Evolutionary conservation across 2,113 vertebrate species (phyloP).

Genomic region (Romanogobio albipinnatus): DNA sequence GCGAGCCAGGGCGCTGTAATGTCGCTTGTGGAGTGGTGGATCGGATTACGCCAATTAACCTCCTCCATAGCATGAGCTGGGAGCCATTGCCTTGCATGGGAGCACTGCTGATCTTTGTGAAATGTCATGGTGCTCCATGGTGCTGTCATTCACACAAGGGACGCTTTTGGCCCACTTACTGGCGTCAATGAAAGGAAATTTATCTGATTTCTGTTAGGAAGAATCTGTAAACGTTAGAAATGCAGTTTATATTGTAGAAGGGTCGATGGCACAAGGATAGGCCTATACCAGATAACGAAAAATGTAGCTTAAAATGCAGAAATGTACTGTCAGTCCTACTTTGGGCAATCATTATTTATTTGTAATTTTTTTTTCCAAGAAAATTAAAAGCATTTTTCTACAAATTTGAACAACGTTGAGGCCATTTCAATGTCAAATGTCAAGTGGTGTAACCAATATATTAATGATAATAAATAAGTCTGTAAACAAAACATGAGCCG

Average conservation of each 20-base stretch:
- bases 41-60: slow-evolving; percentile 64
- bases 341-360: no score
- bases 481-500: background rate
- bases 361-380: no score
- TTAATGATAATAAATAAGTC: no score
- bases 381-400: background rate
- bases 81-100: slow-evolving; percentile 68
- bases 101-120: slow-evolving; percentile 47
- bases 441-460: background rate
- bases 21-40: slow-evolving; percentile 63
- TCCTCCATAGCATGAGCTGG: slow-evolving; percentile 73
- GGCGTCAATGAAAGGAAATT: background rate
- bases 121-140: slow-evolving; percentile 51
- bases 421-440: background rate
- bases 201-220: background rate
- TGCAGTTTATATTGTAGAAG: background rate
- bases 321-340: background rate
- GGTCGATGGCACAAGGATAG: background rate
- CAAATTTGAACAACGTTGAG: background rate
- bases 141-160: slow-evolving; percentile 46
- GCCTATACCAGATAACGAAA: background rate
- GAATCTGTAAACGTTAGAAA: background rate
- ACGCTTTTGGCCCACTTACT: background rate
- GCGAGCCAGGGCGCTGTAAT: slow-evolving; percentile 63
- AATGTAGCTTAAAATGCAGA: background rate